Conservation (phyloP, 1,140 invertebrate species). For the Drosophila setifemur region DNA sequence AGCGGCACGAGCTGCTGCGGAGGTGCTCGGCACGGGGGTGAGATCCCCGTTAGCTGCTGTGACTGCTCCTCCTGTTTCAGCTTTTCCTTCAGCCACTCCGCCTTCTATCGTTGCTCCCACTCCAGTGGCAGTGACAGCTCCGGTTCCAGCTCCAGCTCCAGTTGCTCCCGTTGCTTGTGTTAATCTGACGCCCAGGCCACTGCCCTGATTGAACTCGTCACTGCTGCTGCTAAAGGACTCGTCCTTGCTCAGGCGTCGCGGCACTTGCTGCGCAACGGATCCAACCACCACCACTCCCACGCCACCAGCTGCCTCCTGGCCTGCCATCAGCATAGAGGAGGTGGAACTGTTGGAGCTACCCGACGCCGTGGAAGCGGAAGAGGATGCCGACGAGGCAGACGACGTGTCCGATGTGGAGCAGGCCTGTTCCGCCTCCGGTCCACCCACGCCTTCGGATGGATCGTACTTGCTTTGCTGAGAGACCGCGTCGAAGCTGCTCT, state of each 20-base stretch:
- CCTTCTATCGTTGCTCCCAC: neutral
- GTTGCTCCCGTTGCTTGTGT: neutral
- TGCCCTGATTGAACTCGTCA: conserved; percentile 63
- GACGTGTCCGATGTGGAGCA: conserved; percentile 72
- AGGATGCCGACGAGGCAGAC: conserved; percentile 63
- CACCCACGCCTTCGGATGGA: conserved; percentile 22
- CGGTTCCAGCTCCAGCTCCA: neutral
- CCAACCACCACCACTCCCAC: neutral
- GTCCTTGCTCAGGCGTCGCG: conserved; percentile 85
- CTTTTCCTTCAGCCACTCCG: neutral
- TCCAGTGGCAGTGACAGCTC: neutral
- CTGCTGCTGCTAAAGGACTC: conserved; percentile 84
- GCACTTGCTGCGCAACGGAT: conserved; percentile 8
- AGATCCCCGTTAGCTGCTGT: conserved; percentile 37
- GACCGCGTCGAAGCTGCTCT: conserved; percentile 67
- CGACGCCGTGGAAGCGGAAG: conserved; percentile 64
- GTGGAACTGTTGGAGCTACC: conserved; percentile 75
- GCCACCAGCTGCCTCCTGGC: conserved; percentile 23
- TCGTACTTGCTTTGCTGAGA: conserved; percentile 61
- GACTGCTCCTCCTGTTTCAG: neutral
- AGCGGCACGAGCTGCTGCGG: conserved; percentile 63
- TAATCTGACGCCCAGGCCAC: neutral
- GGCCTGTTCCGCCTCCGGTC: conserved; percentile 49
- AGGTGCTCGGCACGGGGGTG: conserved; percentile 67
- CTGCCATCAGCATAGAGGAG: conserved; percentile 67